Evolutionary conservation across 2,797 vertebrate species (phyloP), one percentile per base, ranked within the genome.

Genomic region (Okamejei kenojei): DNA sequence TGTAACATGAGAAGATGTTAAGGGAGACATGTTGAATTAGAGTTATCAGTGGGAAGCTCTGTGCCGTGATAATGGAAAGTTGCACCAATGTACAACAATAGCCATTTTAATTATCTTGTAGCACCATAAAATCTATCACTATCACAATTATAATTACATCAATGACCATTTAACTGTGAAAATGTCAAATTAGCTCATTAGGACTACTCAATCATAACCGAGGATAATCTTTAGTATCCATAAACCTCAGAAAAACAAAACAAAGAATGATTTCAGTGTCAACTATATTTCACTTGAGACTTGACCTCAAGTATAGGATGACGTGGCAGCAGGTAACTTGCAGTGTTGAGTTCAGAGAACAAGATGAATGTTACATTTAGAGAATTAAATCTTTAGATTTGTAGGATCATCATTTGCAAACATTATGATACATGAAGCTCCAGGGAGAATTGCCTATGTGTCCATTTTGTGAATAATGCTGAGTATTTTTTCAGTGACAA

Each of bases 61-160:
- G 61, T 65, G 61, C 84, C 19, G 84, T n/a, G 32, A 88, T 65
- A 15, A 88, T 88, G 84, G 84, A 68, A 88, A 88, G 13, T 88
- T 88, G 63, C 63, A 68, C 61, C n/a, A 88, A 68, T 88, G 68
- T 88, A 88, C 61, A 88, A 65, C n/a, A 35, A 32, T 88, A 63
- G 61, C 35, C 63, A 63, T 68, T 88, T 68, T 88, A 88, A 68
- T 88, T 65, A 88, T 88, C 63, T 65, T 88, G 61, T 35, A 88
- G 63, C 17, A 35, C 84, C 84, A 88, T 88, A 68, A 88, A 88
- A 88, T 88, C 17, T 88, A 88, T 88, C 84, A 88, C 84, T 68
- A 88, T 88, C 84, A 68, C 61, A 65, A 88, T 68, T 88, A 65
- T 88, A 88, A 88, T 88, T 65, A 88, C 84, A 88, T 88, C 84